Conservation (phyloP, 2,113 vertebrate species). For the Eudyptes chrysolophus region DNA sequence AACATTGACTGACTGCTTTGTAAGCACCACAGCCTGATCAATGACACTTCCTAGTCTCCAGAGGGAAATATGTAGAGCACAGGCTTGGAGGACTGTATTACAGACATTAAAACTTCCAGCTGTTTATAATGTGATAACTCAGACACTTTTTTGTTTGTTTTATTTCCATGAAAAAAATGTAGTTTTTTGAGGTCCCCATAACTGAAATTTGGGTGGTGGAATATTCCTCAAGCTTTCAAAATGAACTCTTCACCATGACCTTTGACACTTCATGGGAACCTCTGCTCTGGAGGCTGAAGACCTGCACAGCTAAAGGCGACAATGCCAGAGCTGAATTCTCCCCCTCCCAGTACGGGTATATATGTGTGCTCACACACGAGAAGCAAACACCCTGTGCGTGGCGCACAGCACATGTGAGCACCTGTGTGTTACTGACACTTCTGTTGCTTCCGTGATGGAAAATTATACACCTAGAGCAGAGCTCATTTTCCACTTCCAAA, state of each 20-base stretch:
- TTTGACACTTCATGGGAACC: not conserved
- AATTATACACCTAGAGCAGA: not conserved
- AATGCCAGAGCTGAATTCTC: not conserved
- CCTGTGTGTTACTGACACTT: not conserved
- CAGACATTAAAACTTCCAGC: not conserved
- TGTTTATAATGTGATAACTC: not conserved
- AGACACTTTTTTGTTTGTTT: not conserved
- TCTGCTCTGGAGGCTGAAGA: not conserved
- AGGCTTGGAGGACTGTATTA: not conserved
- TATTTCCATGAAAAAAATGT: not conserved
- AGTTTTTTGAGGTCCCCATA: not conserved
- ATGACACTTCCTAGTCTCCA: not conserved
- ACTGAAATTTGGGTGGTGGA: not conserved
- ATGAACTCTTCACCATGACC: not conserved
- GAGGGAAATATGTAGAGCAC: not conserved
- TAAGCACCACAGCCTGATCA: not conserved
- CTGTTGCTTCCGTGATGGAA: not conserved
- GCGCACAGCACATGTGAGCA: fast-evolving
- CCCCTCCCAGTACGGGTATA: not conserved
- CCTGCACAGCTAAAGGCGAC: not conserved
- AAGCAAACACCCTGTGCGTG: not conserved
- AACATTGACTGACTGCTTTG: not conserved
- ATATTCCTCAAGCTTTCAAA: not conserved
- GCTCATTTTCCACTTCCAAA: conserved; percentile 48
- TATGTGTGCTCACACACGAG: not conserved